A percentile compares a stretch with the other conserved stretches of the same genome.
phyloP scores from a whole-genome alignment of 2,113 vertebrate genomes.

The Hypomesus transpacificus region DNA sequence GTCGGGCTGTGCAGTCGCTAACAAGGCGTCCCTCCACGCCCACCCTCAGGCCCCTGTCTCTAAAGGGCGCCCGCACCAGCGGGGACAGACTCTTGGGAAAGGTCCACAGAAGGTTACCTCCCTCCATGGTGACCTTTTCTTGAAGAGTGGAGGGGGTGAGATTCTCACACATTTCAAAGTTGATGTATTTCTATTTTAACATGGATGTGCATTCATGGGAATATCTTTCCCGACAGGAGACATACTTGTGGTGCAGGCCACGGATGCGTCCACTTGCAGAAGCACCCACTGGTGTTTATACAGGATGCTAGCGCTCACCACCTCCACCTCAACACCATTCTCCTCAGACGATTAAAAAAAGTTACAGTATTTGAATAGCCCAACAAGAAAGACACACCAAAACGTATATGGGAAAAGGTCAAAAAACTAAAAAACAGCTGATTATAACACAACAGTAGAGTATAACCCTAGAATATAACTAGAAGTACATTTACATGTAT shows the following conservation, averaged over 20 bases:
- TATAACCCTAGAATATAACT: background rate
- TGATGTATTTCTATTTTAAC: background rate
- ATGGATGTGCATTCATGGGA: background rate
- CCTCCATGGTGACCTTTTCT: conserved; percentile 33
- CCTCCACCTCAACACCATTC: conserved; percentile 32
- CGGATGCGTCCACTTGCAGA: conserved; percentile 39
- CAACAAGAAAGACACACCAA: no score
- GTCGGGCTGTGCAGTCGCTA: conserved; percentile 25
- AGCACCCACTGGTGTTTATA: conserved; percentile 52
- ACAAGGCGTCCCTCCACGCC: conserved; percentile 40
- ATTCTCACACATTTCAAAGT: background rate
- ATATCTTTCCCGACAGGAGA: background rate
- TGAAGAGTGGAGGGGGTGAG: background rate
- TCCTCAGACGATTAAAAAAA: conserved; percentile 8
- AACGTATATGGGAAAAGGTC: no score
- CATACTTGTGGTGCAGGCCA: conserved; percentile 41
- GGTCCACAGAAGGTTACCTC: conserved; percentile 30
- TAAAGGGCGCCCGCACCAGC: conserved; percentile 25
- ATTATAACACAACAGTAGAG: background rate
- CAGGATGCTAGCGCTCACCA: conserved; percentile 42
- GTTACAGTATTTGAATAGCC: no score
- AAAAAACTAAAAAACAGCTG: background rate
- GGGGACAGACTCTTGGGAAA: conserved; percentile 28
- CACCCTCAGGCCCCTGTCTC: conserved; percentile 19
- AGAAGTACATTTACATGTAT: no score